These are phyloP conservation scores for Lordiphosa clarofinis DNA, from an alignment of 1,140 invertebrate species.

Conservation along the genomic window DNA sequence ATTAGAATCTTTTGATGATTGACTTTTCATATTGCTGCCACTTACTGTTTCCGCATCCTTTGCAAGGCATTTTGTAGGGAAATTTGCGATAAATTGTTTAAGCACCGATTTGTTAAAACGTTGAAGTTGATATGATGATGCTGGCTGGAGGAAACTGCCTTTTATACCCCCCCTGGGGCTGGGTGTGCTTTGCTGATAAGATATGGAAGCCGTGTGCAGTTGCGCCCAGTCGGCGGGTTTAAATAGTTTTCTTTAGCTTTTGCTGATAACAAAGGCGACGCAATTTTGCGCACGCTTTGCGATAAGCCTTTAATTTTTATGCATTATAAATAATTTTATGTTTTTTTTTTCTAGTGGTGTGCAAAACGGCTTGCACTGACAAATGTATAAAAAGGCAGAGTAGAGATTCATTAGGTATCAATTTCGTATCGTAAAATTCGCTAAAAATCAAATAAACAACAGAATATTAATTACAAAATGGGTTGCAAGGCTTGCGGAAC, in stretches of 20 bases:
- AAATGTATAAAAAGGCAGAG: constrained; percentile 32
- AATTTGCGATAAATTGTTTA: not conserved
- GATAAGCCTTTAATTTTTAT: constrained; percentile 18
- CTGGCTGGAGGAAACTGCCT: not conserved
- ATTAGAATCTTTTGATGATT: constrained; percentile 3
- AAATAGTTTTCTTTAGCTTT: constrained; percentile 23
- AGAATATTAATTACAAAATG: constrained; percentile 25
- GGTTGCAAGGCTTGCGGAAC: constrained; percentile 63
- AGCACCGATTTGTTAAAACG: not conserved
- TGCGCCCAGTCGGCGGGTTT: constrained; percentile 29
- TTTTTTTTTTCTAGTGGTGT: constrained; percentile 18
- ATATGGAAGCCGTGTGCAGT: constrained; percentile 54
- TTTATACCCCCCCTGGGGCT: constrained; percentile 30
- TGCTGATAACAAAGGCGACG: not conserved
- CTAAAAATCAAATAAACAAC: not conserved
- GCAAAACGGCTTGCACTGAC: constrained; percentile 26
- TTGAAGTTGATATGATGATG: constrained; percentile 20
- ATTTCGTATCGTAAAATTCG: not conserved
- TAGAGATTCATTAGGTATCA: constrained; percentile 16
- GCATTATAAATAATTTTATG: not conserved
- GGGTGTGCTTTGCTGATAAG: constrained; percentile 29
- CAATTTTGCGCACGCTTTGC: constrained; percentile 38
- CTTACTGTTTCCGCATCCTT: constrained; percentile 68
- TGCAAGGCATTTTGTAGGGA: constrained; percentile 55
- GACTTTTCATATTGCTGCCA: not conserved